Conservation (phyloP, 2,888 invertebrate genomes). For the Seladonia tumulorum region DNA sequence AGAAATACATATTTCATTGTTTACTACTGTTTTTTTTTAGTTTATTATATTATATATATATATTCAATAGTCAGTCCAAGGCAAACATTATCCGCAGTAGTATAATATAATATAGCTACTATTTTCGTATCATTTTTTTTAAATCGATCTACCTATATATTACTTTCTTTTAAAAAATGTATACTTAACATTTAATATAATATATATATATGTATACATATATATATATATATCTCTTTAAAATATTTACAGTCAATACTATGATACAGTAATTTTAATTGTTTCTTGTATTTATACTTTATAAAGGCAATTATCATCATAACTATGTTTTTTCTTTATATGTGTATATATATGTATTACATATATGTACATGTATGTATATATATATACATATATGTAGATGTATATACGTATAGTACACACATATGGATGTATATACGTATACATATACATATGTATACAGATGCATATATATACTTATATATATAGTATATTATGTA, state of each 20-base stretch:
- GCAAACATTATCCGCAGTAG: conserved; percentile 83
- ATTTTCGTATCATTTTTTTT: conserved; percentile 76
- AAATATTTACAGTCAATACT: conserved; percentile 83
- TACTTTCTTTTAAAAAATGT: conserved; percentile 84
- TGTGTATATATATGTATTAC: conserved; percentile 36
- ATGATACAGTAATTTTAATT: conserved; percentile 81
- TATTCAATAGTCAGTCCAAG: conserved; percentile 83
- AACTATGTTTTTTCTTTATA: conserved; percentile 79
- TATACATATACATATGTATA: conserved; percentile 27
- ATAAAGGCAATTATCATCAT: conserved; percentile 84
- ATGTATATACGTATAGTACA: conserved; percentile 9
- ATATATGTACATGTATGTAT: background rate
- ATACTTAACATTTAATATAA: conserved; percentile 84
- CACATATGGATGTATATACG: background rate
- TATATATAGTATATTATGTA: conserved; percentile 73
- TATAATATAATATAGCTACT: conserved; percentile 81
- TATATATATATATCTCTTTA: conserved; percentile 77
- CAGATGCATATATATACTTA: background rate
- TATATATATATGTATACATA: conserved; percentile 69
- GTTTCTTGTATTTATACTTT: conserved; percentile 79
- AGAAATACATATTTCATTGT: conserved; percentile 83
- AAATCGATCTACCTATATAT: conserved; percentile 82
- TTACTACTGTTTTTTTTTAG: conserved; percentile 74
- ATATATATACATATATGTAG: conserved; percentile 28
- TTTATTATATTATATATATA: conserved; percentile 63